Evolutionary conservation across 2,113 vertebrate species (phyloP).

Genomic region (Paracyprichromis sp.): DNA sequence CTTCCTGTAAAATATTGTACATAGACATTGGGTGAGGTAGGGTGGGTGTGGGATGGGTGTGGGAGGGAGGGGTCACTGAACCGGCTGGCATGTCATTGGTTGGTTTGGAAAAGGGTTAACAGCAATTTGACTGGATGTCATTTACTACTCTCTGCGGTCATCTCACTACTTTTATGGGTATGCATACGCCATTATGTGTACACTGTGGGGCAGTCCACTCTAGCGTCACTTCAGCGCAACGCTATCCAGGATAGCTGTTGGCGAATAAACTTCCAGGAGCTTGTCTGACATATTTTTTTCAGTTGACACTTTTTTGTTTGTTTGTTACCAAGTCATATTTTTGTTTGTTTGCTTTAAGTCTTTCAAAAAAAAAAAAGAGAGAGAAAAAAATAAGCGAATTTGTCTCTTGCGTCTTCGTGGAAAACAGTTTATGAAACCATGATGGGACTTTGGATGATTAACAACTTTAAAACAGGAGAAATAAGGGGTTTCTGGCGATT

Average conservation of each 20-base stretch:
- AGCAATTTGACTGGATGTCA: conserved; percentile 39
- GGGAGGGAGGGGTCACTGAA: conserved; percentile 36
- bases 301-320: not conserved
- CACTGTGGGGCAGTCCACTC: conserved; percentile 7
- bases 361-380: not conserved
- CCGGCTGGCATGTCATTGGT: conserved; percentile 53
- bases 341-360: conserved; percentile 7
- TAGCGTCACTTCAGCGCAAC: not conserved
- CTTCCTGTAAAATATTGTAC: conserved; percentile 92
- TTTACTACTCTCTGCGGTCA: conserved; percentile 38
- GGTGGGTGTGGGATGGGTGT: conserved; percentile 20
- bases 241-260: not conserved
- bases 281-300: conserved; percentile 1
- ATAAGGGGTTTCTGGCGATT: conserved; percentile 20
- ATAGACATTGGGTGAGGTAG: conserved; percentile 64
- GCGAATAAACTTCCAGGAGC: conserved; percentile 3
- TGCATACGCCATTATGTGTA: conserved; percentile 16
- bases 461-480: conserved; percentile 9
- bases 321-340: not conserved
- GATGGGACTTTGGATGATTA: not conserved
- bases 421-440: not conserved
- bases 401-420: not conserved
- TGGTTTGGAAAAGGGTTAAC: conserved; percentile 47
- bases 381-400: not conserved
- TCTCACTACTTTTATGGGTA: conserved; percentile 50